Evolutionary conservation across 2,113 vertebrate genomes (phyloP).

Genomic region (Nymphicus hollandicus): DNA sequence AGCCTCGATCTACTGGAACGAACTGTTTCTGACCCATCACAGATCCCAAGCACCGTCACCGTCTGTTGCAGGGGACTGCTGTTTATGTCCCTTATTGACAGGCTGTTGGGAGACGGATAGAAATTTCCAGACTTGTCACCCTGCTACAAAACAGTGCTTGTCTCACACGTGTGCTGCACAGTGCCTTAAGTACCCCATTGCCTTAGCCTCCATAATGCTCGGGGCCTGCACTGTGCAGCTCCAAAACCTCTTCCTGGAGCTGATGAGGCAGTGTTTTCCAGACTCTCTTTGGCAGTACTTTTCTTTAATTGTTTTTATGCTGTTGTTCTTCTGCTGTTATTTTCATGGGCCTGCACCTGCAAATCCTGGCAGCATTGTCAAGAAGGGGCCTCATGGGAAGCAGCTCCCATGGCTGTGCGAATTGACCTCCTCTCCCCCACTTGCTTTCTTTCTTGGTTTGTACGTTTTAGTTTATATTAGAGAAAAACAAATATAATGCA

Average conservation of each 20-base stretch:
- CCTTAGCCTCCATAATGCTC: neutral
- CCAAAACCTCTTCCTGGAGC: neutral
- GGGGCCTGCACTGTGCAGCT: neutral
- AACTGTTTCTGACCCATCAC: constrained; percentile 35
- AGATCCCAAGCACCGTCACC: neutral
- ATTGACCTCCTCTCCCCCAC: neutral
- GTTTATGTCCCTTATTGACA: constrained; percentile 16
- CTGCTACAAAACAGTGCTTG: neutral
- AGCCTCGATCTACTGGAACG: neutral
- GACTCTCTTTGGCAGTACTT: constrained; percentile 19
- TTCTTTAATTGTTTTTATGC: constrained; percentile 24
- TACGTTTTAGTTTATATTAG: neutral
- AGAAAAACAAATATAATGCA: neutral
- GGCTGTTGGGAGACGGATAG: neutral
- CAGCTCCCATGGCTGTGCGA: neutral
- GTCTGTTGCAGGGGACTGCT: neutral
- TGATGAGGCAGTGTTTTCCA: constrained; percentile 47
- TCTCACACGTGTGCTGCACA: neutral
- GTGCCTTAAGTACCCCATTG: neutral
- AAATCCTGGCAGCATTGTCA: constrained; percentile 3
- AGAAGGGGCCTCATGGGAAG: neutral
- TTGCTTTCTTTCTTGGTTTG: constrained; percentile 5
- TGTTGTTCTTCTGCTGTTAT: constrained; percentile 46
- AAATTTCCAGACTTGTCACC: constrained; percentile 36
- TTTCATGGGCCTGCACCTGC: constrained; percentile 53